Evolutionary conservation across 2,113 vertebrate species (phyloP), one percentile per base, ranked within the genome.

Genomic region (Sinocyclocheilus maitianheensis): DNA sequence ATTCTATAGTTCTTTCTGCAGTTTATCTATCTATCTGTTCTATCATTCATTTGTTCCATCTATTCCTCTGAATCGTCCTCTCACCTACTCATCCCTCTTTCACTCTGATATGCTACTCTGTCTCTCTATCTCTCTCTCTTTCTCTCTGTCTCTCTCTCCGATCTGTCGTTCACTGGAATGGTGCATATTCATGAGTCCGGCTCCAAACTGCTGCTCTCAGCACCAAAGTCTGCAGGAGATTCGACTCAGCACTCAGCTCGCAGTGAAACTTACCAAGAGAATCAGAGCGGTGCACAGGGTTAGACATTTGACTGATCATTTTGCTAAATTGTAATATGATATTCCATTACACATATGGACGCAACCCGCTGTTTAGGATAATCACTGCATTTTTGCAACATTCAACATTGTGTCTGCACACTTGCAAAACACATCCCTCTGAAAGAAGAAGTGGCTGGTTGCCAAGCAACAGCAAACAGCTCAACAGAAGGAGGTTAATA

Each of bases 131-230:
- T 89, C 30, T 74, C 60, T 51, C 85, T 89, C 90, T 86, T 51
- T 88, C 10, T 48, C 24, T 67, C 78, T 75, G 74, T 89, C 77
- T 80, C 81, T 84, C 74, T 51, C 58, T 82, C 78, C 85, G 79
- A 81, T 87, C 88, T 90, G 90, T 90, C 77, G 77, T 92, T 92
- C 93, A 88, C 92, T 93, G 91, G 92, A 94, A 91, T 88, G 89
- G 92, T 95, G 94, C 94, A 95, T 95, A 94, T 95, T 89, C 93
- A 95, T 94, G 93, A 93, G 91, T 90, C 91, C 91, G 86, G 89
- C 90, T 87, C 78, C 90, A 92, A 94, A 94, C 89, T 94, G 92
- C 94, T 92, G 89, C 87, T 91, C 91, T 94, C 93, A 94, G 93
- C 92, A 85, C 87, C 92, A 93, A 94, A 93, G 93, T 94, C 93